phyloP scores from a whole-genome alignment of 2,797 vertebrate genomes.

The Notolabrus celidotus region DNA sequence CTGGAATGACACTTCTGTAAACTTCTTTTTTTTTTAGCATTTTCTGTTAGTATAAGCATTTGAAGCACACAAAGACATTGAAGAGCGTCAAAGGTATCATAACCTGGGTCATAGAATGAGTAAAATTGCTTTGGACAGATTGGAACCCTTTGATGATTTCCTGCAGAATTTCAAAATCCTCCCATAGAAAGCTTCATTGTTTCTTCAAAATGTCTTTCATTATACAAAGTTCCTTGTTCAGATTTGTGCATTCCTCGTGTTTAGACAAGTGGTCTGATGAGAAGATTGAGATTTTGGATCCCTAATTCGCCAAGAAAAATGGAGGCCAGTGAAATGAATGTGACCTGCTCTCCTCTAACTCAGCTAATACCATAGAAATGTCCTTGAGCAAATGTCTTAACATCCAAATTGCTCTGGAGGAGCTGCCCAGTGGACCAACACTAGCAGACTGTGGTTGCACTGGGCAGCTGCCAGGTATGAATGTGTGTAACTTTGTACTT shows the following conservation, averaged over 20 bases:
- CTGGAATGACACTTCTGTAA: not conserved
- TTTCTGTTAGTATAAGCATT: not conserved
- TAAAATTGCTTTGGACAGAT: not conserved
- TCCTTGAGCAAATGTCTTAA: slow-evolving; percentile 63
- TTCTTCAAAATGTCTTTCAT: slow-evolving; percentile 38
- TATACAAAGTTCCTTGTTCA: slow-evolving; percentile 33
- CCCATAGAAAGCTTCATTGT: slow-evolving; percentile 11
- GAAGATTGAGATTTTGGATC: slow-evolving; percentile 44
- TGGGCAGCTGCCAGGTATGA: slow-evolving; percentile 62
- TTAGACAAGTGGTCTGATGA: slow-evolving; percentile 39
- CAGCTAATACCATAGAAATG: slow-evolving; percentile 60
- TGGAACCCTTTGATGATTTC: slow-evolving; percentile 7
- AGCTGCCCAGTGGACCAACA: slow-evolving; percentile 65
- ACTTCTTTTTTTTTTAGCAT: too few species aligned
- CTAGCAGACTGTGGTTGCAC: slow-evolving; percentile 67
- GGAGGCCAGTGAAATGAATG: slow-evolving; percentile 41
- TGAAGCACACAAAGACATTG: not conserved
- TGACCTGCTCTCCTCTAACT: slow-evolving; percentile 43
- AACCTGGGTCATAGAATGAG: not conserved
- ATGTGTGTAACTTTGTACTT: slow-evolving; percentile 73
- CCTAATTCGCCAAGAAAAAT: slow-evolving; percentile 58
- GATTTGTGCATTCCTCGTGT: slow-evolving; percentile 31
- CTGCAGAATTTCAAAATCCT: slow-evolving; percentile 23
- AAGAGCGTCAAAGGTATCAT: not conserved
- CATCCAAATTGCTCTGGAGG: slow-evolving; percentile 59